A percentile compares a stretch with the other conserved stretches of the same genome.
These are phyloP conservation scores for Emys orbicularis DNA, from an alignment of 2,797 vertebrate species.

Conservation along the genomic window DNA sequence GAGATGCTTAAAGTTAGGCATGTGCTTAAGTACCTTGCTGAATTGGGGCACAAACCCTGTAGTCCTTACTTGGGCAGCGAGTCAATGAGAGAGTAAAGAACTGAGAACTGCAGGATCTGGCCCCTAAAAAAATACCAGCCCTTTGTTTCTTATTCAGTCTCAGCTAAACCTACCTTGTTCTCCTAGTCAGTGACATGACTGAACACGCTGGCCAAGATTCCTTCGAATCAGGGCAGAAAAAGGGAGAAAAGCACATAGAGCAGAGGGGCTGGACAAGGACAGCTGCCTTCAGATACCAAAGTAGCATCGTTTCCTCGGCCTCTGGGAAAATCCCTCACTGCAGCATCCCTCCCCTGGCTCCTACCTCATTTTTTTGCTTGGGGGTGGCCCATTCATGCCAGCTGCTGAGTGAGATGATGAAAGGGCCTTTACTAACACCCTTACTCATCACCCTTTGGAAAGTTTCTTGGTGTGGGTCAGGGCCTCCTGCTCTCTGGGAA, in stretches of 20 bases:
- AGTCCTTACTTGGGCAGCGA: neutral
- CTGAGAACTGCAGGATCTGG: neutral
- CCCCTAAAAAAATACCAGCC: neutral
- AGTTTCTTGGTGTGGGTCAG: constrained; percentile 45
- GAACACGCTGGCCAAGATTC: rapidly evolving
- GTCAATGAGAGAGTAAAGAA: neutral
- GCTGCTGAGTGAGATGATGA: constrained; percentile 39
- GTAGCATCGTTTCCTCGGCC: neutral
- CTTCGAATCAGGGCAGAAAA: neutral
- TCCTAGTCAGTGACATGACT: neutral
- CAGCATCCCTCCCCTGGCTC: neutral
- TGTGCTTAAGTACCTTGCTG: neutral
- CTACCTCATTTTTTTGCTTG: neutral
- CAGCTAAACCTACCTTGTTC: neutral
- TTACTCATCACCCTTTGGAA: constrained; percentile 48
- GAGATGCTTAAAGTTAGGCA: neutral
- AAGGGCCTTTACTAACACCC: constrained; percentile 34
- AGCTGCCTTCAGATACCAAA: neutral
- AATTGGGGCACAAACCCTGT: neutral
- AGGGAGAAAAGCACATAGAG: neutral
- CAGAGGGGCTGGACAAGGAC: neutral
- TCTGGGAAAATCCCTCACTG: constrained; percentile 45
- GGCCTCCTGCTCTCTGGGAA: constrained; percentile 1
- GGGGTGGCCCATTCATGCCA: neutral
- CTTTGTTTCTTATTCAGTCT: neutral